Percentiles rank a stretch among this genome's conserved stretches.
Conservation (phyloP, 2,888 invertebrate genomes). For the Taphrorychus bicolor region DNA sequence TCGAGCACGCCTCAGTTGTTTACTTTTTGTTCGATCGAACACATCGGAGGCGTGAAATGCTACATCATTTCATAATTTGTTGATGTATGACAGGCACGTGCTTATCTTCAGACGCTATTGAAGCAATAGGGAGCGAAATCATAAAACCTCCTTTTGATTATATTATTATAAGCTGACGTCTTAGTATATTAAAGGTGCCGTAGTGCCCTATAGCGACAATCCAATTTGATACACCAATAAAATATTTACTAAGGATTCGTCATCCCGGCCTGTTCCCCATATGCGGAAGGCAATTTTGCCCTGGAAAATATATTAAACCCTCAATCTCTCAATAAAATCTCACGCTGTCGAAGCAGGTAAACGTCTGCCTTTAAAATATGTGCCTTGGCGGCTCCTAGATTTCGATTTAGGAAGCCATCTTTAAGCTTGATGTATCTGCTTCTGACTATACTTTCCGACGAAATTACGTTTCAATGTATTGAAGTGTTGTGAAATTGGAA, state of each 20-base stretch:
- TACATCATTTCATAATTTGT: not conserved
- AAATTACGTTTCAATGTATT: not conserved
- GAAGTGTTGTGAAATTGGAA: not conserved
- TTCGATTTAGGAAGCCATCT: slow-evolving; percentile 1
- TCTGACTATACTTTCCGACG: not conserved
- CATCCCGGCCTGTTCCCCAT: not conserved
- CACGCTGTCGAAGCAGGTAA: slow-evolving; percentile 4
- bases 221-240: not conserved
- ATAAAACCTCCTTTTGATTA: too few relatives aligned
- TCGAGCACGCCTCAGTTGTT: not conserved
- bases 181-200: too few relatives aligned
- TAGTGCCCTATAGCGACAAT: too few relatives aligned
- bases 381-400: slow-evolving; percentile 1
- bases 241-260: not conserved
- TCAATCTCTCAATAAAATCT: not conserved
- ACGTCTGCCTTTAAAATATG: slow-evolving; percentile 3
- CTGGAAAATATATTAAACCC: slow-evolving; percentile 1
- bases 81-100: not conserved
- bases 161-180: too few relatives aligned
- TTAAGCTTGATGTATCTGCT: not conserved
- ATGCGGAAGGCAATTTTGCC: not conserved
- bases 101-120: not conserved
- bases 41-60: not conserved
- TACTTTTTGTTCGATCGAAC: not conserved
- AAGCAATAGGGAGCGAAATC: too few relatives aligned